Evolutionary conservation across 2,888 invertebrate genomes (phyloP), one percentile per base, ranked within the genome.

Genomic region (Nomada hirtipes): DNA sequence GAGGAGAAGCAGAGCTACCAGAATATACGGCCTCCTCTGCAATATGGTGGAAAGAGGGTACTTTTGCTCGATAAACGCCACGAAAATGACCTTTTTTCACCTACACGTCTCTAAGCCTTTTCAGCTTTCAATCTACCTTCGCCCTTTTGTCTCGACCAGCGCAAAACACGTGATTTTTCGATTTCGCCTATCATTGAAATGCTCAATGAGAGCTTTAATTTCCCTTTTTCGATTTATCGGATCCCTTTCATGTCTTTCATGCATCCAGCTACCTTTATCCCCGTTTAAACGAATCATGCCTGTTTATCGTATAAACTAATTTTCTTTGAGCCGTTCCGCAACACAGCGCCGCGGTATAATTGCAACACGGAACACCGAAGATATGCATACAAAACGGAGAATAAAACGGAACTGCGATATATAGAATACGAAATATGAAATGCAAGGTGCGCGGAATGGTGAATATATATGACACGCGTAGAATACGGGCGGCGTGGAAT

Each of bases 31-130:
- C 79, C 81, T 76, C 76, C 67, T 69, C 65, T 55, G 82, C 86
- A 84, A 86, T 86, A 86, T 86, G 82, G 79, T 68, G 78, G 79
- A 50, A 57, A 67, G 79, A 71, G 57, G 36, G 77, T 77, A 79
- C 86, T 79, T 80, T 84, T 80, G 84, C 82, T 72, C 87, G 87
- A 87, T 88, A 86, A 87, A 87, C 80, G 79, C 87, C 85, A 72
- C 77, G 83, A 86, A 83, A 87, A 88, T 86, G 86, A 85, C 80
- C 84, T 75, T 85, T 88, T 86, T 88, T 85, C 79, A 75, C 47
- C 61, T 23, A 61, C 59, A 61, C 59, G 53, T 60, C 10, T 64
- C 53, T 60, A 20, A 59, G n/a, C 42, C 64, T 52, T 59, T 72
- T 61, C 77, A 20, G 9, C 59, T 73, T 78, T 81, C 82, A 57